Evolutionary conservation across 2,797 vertebrate genomes (phyloP).

Genomic region (Pampus argenteus): DNA sequence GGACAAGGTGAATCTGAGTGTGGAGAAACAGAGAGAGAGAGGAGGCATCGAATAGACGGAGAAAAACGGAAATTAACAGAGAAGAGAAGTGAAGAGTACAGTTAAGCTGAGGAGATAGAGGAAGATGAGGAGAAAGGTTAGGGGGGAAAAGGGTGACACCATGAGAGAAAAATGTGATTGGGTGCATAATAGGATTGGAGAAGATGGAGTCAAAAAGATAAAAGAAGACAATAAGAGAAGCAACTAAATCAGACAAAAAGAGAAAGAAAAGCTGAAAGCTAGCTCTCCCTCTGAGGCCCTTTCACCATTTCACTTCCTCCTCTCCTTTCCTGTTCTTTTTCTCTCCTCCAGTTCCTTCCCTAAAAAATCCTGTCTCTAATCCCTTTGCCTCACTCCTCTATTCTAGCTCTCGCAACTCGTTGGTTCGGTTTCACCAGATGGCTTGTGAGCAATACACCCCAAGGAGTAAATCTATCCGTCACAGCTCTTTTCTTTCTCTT

Average conservation of each 20-base stretch:
- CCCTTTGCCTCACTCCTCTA: conserved; percentile 48
- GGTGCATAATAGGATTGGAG: conserved; percentile 7
- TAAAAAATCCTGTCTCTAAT: conserved; percentile 60
- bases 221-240: background rate
- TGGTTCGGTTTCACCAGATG: conserved; percentile 79
- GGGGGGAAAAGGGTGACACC: background rate
- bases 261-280: background rate
- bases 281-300: background rate
- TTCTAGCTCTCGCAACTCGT: conserved; percentile 46
- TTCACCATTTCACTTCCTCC: conserved; percentile 17
- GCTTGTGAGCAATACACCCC: conserved; percentile 72
- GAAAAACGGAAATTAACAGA: conserved; percentile 64
- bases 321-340: conserved; percentile 19
- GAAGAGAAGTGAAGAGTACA: conserved; percentile 32
- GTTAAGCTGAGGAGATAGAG: conserved; percentile 11
- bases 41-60: conserved; percentile 42
- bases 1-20: conserved; percentile 63
- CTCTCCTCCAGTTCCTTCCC: conserved; percentile 35
- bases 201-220: conserved; percentile 8
- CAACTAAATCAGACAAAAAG: background rate
- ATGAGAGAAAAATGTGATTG: background rate
- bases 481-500: conserved; percentile 56
- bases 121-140: background rate
- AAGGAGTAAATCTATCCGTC: conserved; percentile 77
- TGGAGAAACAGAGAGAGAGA: conserved; percentile 36